Evolutionary conservation across 1,140 invertebrate species (phyloP).

Genomic region (Gerris buenoi): DNA sequence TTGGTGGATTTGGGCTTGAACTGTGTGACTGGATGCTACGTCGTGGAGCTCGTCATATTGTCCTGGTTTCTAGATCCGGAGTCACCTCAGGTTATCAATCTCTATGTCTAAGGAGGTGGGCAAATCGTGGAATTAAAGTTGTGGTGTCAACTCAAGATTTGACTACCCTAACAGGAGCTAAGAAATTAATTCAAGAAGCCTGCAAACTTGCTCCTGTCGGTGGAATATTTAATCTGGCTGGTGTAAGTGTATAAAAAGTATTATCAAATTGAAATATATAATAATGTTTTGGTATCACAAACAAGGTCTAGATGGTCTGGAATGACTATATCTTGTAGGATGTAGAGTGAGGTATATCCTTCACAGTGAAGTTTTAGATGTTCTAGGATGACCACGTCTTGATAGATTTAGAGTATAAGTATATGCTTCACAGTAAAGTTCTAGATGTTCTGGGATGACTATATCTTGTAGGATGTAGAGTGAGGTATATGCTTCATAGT

Average conservation of each 20-base stretch:
- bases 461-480: too few relatives aligned
- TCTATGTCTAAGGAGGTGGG: slow-evolving; percentile 58
- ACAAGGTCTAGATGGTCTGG: too few relatives aligned
- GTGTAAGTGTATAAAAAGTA: slow-evolving; percentile 36
- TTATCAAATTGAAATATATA: too few relatives aligned
- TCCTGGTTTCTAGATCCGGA: slow-evolving; percentile 77
- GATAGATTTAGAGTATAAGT: too few relatives aligned
- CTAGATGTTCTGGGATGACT: too few relatives aligned
- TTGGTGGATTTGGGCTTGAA: slow-evolving; percentile 91
- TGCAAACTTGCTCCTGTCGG: slow-evolving; percentile 63
- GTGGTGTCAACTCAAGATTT: slow-evolving; percentile 51
- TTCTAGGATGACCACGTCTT: too few relatives aligned
- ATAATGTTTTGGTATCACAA: too few relatives aligned
- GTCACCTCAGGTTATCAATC: slow-evolving; percentile 78
- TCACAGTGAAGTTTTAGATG: too few relatives aligned
- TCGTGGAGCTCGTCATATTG: slow-evolving; percentile 65
- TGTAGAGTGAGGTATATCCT: too few relatives aligned
- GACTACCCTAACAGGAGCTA: slow-evolving; percentile 47
- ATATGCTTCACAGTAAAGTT: too few relatives aligned
- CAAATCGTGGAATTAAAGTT: slow-evolving; percentile 50
- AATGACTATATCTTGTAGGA: too few relatives aligned
- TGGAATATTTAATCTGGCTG: slow-evolving; percentile 88
- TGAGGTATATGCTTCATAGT: too few relatives aligned
- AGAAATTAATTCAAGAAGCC: slow-evolving; percentile 50
- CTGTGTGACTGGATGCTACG: slow-evolving; percentile 75